A percentile compares a stretch with the other conserved stretches of the same genome.
These are phyloP conservation scores for Heloderma charlesbogerti DNA, from an alignment of 2,113 vertebrate species.

Conservation along the genomic window DNA sequence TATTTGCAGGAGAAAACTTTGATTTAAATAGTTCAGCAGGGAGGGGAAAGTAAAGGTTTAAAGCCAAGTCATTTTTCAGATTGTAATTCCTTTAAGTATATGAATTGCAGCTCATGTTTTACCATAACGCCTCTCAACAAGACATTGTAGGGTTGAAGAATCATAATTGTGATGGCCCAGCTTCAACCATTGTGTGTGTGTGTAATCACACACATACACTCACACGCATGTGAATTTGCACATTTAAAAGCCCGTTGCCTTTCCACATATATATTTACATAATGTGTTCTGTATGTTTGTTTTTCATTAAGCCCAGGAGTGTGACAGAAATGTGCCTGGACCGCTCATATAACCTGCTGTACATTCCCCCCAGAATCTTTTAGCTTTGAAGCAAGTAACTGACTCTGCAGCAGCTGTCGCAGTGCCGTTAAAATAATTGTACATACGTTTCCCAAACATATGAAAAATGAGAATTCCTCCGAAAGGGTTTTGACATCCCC, in stretches of 20 bases:
- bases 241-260: slow-evolving; percentile 40
- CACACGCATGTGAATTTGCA: not conserved
- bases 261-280: slow-evolving; percentile 55
- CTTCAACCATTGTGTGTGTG: not conserved
- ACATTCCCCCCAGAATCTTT: slow-evolving; percentile 60
- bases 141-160: slow-evolving; percentile 34
- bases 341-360: slow-evolving; percentile 41
- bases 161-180: slow-evolving; percentile 36
- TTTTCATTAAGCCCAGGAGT: slow-evolving; percentile 64
- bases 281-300: slow-evolving; percentile 58
- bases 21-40: not conserved
- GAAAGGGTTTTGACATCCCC: slow-evolving; percentile 69
- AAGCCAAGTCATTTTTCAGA: not conserved
- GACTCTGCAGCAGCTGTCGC: slow-evolving; percentile 61
- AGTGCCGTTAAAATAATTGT: slow-evolving; percentile 72
- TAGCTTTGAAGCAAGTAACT: slow-evolving; percentile 72
- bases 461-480: slow-evolving; percentile 70
- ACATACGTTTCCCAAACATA: slow-evolving; percentile 69
- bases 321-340: slow-evolving; percentile 53
- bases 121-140: not conserved
- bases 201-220: slow-evolving; percentile 9
- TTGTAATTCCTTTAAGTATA: not conserved
- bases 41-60: slow-evolving; percentile 3
- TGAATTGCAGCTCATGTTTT: slow-evolving; percentile 11
- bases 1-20: not conserved